Base-by-base conservation (phyloP, 2,113 vertebrate species). In the Lathamus discolor region DNA sequence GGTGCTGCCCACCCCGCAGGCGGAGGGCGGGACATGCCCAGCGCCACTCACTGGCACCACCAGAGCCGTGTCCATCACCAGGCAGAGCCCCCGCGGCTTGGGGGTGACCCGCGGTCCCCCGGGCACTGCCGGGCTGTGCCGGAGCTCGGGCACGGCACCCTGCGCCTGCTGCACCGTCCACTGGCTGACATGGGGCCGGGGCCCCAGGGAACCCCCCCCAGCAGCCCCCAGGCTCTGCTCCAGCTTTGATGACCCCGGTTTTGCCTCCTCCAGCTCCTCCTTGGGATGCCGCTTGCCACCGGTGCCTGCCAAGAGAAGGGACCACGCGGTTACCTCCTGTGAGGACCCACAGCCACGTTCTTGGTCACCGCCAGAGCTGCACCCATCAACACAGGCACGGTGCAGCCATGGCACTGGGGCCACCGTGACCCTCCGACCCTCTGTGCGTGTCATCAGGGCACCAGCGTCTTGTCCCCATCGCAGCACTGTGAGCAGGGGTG, bases 61-160 rank as follows among this genome's bases (percentile, higher is more conserved):
- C 0, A 41, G 25, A 9, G 13, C 29, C 1, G 13, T 12, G 16
- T 9, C 54, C 46, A 13, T 79, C 63, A 41, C 73, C 16, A 10
- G 27, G n/a, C 61, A 14, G 46, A 54, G 52, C 28, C 37, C 69
- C 3, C 1, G 46, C 1, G 27, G 74, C 22, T 63, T 22, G 1
- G 43, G 11, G 46, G 35, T 2, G 4, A 23, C 27, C 11, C 5
- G 7, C 1, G 11, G 37, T 8, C 29, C 39, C 20, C 22, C 24
- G 0, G 28, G 54, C 3, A 8, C 19, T 2, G 9, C 14, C 1
- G 7, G 49, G 25, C 23, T 22, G 29, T 13, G 12, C 13, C 1
- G 20, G 10, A 41, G n/a, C 14, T 64, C 25, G 0, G 67, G 8
- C 4, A 4, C 3, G 0, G n/a, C 2, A 0, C 37, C 49, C 37